Evolutionary conservation across 2,888 invertebrate species (phyloP), one percentile per base, ranked within the genome.

Genomic region (Cantharis nigra): DNA sequence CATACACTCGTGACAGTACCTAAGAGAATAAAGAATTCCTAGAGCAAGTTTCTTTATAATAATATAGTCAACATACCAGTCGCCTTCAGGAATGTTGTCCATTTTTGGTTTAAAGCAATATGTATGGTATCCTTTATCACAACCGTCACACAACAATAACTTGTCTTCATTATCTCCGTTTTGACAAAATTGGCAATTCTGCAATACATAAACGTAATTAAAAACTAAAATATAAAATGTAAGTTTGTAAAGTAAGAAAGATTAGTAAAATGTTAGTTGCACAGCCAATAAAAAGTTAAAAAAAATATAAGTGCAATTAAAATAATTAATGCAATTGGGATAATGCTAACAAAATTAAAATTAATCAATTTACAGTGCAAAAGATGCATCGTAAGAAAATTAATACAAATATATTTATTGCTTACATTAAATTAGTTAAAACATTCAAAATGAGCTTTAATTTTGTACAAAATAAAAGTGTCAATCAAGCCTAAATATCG

Each of bases 111-210:
- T 97, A 91, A 99, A 98, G 90, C 99, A 99, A 88, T 98, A 98
- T 70, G 98, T 98, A 90, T 99, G 99, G 89, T 98, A 98, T 71
- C 98, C 99, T 88, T 97, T 96, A 89, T 99, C 99, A 89, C 99
- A 99, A 81, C 98, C 97, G 89, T 99, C 99, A 89, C 99, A 99
- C 23, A 99, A 91, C 83, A 99, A 89, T 82, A 99, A 90, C 88
- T 98, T 95, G 83, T 97, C 98, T 88, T 99, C 98, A 85, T 98
- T 97, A 89, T 98, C 98, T 78, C 98, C 98, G 85, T 95, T 94
- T 86, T 96, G 93, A 90, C 99, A 99, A 89, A 99, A 98, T 89
- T 99, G 98, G 90, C 98, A 98, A 89, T 96, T 96, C 97, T 98
- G 93, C 78, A 90, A 69, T 70, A 33, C 49, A 49, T 33, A 78